phyloP scores from a whole-genome alignment of 2,888 invertebrate genomes.

The Phyto melanocephala region DNA sequence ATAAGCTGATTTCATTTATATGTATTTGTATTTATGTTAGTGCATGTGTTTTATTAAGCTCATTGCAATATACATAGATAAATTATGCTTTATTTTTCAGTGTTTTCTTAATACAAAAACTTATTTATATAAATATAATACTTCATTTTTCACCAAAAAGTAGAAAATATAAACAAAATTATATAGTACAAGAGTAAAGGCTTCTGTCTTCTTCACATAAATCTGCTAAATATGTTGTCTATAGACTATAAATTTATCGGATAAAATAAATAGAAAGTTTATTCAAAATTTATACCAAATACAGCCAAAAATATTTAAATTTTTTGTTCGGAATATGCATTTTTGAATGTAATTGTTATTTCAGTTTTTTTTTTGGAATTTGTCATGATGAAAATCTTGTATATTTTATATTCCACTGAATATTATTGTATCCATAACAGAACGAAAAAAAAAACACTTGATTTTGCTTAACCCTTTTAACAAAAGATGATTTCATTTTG shows the following conservation, averaged over 20 bases:
- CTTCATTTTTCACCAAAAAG: conserved; percentile 26
- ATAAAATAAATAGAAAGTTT: too few species aligned
- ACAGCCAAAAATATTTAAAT: background rate
- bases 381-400: too few species aligned
- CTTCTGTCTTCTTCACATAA: background rate
- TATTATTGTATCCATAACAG: too few species aligned
- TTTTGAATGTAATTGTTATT: too few species aligned
- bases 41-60: conserved; percentile 25
- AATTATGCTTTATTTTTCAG: conserved; percentile 41
- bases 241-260: too few species aligned
- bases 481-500: conserved; percentile 14
- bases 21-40: conserved; percentile 28
- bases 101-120: conserved; percentile 31
- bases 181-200: conserved; percentile 3
- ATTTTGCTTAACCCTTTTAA: background rate
- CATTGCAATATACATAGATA: conserved; percentile 40
- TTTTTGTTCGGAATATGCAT: too few species aligned
- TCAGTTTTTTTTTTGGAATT: too few species aligned
- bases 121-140: conserved; percentile 11
- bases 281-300: background rate
- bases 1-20: conserved; percentile 30
- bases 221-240: too few species aligned
- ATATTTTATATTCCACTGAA: too few species aligned
- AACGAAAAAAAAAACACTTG: too few species aligned
- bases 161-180: conserved; percentile 14